phyloP scores from a whole-genome alignment of 2,888 invertebrate genomes.

The Poecilobothrus nobilitatus region DNA sequence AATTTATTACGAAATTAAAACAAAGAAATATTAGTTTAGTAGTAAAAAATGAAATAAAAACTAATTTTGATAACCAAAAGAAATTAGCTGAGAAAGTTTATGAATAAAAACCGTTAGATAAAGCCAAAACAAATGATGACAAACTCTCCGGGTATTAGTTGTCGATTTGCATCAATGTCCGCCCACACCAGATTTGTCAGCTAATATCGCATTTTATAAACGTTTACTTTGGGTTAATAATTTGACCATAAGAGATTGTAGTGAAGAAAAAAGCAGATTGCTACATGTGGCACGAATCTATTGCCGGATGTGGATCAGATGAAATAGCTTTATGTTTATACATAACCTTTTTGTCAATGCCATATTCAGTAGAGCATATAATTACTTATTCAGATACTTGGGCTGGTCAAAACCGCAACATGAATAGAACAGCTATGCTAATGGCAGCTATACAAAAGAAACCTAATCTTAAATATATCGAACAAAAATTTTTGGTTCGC shows the following conservation, averaged over 20 bases:
- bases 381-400: conserved; percentile 10
- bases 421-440: conserved; percentile 8
- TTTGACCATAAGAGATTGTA: conserved; percentile 9
- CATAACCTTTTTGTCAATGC: background rate
- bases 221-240: conserved; percentile 11
- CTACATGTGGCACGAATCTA: conserved; percentile 13
- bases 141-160: background rate
- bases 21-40: background rate
- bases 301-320: conserved; percentile 5
- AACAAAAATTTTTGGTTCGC: conserved; percentile 9
- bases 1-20: background rate
- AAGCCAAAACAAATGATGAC: background rate
- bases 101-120: background rate
- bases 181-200: background rate
- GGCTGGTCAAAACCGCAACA: background rate
- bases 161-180: background rate
- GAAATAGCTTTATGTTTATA: conserved; percentile 12
- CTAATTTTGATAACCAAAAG: background rate
- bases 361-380: background rate
- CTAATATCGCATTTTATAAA: background rate
- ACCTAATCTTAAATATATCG: background rate
- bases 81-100: background rate
- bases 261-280: background rate
- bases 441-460: background rate
- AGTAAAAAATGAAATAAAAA: background rate